Conservation (phyloP, 2,113 vertebrate genomes). For the Melanerpes aurifrons region DNA sequence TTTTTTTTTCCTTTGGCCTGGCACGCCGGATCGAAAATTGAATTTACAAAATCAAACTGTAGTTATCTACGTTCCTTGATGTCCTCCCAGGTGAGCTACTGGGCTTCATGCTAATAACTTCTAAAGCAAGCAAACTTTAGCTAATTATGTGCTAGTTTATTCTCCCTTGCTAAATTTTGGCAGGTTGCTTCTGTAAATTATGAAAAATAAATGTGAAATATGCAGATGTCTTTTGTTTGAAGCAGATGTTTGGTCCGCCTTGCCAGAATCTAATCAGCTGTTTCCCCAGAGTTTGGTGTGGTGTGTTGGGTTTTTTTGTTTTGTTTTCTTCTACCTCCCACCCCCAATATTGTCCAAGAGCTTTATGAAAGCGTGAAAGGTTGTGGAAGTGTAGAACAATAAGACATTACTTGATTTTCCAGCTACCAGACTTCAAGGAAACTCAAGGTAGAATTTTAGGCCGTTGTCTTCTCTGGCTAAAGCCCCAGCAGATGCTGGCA, state of each 20-base stretch:
- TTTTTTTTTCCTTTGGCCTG: conserved; percentile 41
- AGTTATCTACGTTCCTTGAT: conserved; percentile 76
- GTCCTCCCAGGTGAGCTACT: conserved; percentile 84
- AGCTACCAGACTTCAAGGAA: not conserved
- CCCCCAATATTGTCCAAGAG: conserved; percentile 80
- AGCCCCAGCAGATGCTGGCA: conserved; percentile 18
- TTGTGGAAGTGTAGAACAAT: conserved; percentile 67
- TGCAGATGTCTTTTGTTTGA: conserved; percentile 99
- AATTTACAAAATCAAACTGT: conserved; percentile 79
- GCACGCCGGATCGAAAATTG: conserved; percentile 60
- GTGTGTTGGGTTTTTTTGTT: too few relatives aligned
- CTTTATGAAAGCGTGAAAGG: conserved; percentile 82
- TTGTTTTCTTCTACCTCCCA: not conserved
- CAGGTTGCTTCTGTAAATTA: conserved; percentile 99
- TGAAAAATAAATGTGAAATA: conserved; percentile 99
- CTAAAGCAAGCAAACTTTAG: conserved; percentile 98
- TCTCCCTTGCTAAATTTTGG: conserved; percentile 92
- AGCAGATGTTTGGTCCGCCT: conserved; percentile 96
- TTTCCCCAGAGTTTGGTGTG: conserved; percentile 78
- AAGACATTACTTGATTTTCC: conserved; percentile 20
- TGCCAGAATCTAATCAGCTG: conserved; percentile 98
- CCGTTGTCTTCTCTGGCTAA: not conserved
- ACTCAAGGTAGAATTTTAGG: not conserved
- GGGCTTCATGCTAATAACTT: conserved; percentile 89
- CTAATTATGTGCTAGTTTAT: conserved; percentile 90